Evolutionary conservation across 2,797 vertebrate species (phyloP).

Genomic region (Acanthornis magna): DNA sequence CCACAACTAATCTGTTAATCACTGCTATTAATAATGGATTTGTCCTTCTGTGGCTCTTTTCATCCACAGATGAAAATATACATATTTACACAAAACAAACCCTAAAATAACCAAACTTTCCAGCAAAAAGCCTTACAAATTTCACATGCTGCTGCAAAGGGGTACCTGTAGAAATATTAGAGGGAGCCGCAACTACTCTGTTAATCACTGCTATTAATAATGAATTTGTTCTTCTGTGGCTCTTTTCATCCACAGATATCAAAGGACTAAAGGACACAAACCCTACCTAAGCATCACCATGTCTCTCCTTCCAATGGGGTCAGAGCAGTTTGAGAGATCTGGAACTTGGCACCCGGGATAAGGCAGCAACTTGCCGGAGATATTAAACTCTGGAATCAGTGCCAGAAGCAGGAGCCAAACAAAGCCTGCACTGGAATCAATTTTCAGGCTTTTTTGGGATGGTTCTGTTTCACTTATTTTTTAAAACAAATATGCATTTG

Average conservation of each 20-base stretch:
- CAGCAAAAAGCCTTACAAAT: too few species aligned
- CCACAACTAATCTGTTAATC: too few species aligned
- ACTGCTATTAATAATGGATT: too few species aligned
- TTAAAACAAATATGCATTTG: conserved; percentile 50
- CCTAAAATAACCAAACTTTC: too few species aligned
- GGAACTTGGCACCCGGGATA: not conserved
- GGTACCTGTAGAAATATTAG: too few species aligned
- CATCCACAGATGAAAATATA: too few species aligned
- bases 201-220: too few species aligned
- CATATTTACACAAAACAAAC: too few species aligned
- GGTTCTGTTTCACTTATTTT: conserved; percentile 51
- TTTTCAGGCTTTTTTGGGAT: conserved; percentile 60
- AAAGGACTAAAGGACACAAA: not conserved
- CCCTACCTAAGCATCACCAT: not conserved
- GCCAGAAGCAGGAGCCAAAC: conserved; percentile 52
- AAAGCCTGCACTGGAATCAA: conserved; percentile 54
- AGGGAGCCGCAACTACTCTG: too few species aligned
- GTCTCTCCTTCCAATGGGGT: not conserved
- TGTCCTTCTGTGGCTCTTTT: too few species aligned
- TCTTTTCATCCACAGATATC: not conserved
- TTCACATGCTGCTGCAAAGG: too few species aligned
- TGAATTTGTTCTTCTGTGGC: too few species aligned
- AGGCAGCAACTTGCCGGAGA: not conserved
- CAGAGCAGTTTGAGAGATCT: not conserved
- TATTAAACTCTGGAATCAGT: not conserved